Base-by-base conservation (phyloP, 2,888 invertebrate species). In the Xestia c-nigrum region DNA sequence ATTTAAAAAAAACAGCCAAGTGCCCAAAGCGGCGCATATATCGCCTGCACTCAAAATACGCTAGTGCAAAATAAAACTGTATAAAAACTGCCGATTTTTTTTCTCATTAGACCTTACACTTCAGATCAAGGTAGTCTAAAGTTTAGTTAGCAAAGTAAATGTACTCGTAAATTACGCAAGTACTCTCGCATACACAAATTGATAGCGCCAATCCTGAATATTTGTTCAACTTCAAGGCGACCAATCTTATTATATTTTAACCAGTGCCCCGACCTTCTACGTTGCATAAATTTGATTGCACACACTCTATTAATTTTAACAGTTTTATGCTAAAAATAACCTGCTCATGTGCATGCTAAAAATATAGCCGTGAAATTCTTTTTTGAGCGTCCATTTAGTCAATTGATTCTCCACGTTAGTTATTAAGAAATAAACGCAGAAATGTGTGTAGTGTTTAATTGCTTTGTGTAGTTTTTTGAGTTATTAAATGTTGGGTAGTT, bases 211-310 rank as follows among this genome's bases (percentile, higher is more conserved):
- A 74, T 80, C 70, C 71, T 46, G 40, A 71, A 61, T 80, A 70
- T 87, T 82, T 85, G 74, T 73, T 82, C 55, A 67, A 75, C 65
- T 50, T 79, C 85, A 85, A 87, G 86, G 86, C n/a, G 43, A 83
- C 67, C 10, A 0, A 31, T 74, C 52, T 43, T 73, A 76, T 47
- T 75, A 66, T 69, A 78, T 47, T 47, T 47, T 52, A 70, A 75
- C 50, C 61, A 65, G 68, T 72, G 40, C 68, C 66, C 66, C n/a
- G 55, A 79, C 85, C 85, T 85, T 84, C 72, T 57, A 43, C 24
- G 55, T 84, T 86, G 81, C 84, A 76, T 59, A 83, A 75, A 80
- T 72, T 65, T 38, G 69, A 83, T 84, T 86, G 87, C 85, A 86
- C 74, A 86, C 78, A 84, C 77, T 76, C 84, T 79, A 85, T 68